Conservation (phyloP, 1,140 invertebrate genomes). For the Saccostrea echinata region DNA sequence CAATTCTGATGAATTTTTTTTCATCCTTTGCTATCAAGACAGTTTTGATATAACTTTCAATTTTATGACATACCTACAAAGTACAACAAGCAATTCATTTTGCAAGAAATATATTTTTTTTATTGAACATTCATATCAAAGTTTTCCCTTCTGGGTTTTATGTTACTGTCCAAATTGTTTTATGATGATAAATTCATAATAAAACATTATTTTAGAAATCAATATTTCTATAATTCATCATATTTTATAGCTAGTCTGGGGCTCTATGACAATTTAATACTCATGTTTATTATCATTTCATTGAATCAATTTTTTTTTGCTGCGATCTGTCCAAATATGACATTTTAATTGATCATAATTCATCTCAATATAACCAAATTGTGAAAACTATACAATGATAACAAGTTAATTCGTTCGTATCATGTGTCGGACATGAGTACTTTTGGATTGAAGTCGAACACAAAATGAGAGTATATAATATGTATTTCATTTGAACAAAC, state of each 20-base stretch:
- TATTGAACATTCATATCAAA: background rate
- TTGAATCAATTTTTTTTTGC: background rate
- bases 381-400: background rate
- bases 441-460: background rate
- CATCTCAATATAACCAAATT: conserved; percentile 11
- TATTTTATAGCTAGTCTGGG: background rate
- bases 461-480: background rate
- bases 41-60: too few relatives aligned
- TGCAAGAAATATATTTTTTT: background rate
- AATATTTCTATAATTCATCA: conserved; percentile 20
- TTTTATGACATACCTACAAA: background rate
- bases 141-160: background rate
- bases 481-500: background rate
- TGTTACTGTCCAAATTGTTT: background rate
- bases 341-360: conserved; percentile 21
- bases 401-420: background rate
- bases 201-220: conserved; percentile 3
- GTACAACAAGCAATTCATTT: background rate
- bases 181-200: conserved; percentile 16
- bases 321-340: conserved; percentile 18
- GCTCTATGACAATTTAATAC: conserved; percentile 6
- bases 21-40: background rate
- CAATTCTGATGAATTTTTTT: background rate
- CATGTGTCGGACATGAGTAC: conserved; percentile 25
- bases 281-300: conserved; percentile 9